Base-by-base conservation (phyloP, 2,113 vertebrate genomes). In the Microtus pennsylvanicus region DNA sequence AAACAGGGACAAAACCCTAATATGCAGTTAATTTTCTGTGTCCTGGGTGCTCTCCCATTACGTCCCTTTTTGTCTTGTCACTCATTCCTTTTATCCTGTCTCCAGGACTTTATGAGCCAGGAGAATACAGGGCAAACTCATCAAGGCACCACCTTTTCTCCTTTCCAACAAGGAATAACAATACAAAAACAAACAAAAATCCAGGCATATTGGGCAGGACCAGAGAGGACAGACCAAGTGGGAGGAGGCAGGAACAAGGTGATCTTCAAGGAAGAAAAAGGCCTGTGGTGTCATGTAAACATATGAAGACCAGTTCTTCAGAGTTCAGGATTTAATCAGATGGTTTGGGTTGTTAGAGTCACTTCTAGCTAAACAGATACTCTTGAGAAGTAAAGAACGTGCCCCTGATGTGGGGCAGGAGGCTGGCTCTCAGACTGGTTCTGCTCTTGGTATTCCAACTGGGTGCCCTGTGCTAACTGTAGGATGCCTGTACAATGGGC, bases 331-430 rank as follows among this genome's bases (percentile, higher is more conserved):
- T 77, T 65, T 14, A 91, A 8, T 55, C 30, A 13, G 47, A 26
- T 86, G 52, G 38, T 86, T 91, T 77, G 78, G 65, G 58, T 47
- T 50, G n/a, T 45, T 55, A 77, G 83, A 96, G 72, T 70, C 42
- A 14, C 58, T 58, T 30, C n/a, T 80, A 24, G n/a, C 72, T 10
- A 2, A 2, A 67, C 14, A 35, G 26, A 21, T 93, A 13, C 58
- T 77, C 33, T 91, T 47, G 87, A 52, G 61, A 61, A 76, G 45
- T 50, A 22, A 58, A 70, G 26, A 70, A 89, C 21, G 78, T 35
- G 3, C 14, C 24, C 26, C 13, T 30, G 13, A 42, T 10, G n/a
- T 47, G 17, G 28, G 35, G 35, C 35, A 61, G 38, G 52, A 58
- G 3, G 42, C 70, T 42, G 24, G 45, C 33, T 19, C 0, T 1